Evolutionary conservation across 2,113 vertebrate species (phyloP).

Genomic region (Fregetta grallaria): DNA sequence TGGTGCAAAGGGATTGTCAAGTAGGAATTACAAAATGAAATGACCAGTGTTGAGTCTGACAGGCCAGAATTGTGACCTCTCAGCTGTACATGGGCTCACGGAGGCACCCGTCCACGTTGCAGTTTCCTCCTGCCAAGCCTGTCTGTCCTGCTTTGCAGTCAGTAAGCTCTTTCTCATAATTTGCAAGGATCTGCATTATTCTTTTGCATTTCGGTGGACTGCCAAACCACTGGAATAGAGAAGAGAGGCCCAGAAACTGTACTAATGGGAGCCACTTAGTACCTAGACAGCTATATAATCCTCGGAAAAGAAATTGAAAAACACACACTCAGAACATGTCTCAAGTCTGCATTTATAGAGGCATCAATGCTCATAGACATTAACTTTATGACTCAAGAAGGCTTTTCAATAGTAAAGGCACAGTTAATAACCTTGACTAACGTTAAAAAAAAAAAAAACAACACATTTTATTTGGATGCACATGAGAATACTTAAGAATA

Average conservation of each 20-base stretch:
- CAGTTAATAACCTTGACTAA: neutral
- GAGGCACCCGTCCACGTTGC: neutral
- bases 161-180: neutral
- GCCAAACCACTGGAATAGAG: neutral
- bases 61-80: slow-evolving; percentile 21
- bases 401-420: neutral
- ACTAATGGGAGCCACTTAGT: neutral
- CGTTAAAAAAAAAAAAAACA: neutral
- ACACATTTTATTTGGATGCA: neutral
- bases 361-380: neutral
- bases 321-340: neutral
- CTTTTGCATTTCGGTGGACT: neutral
- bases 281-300: neutral
- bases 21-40: neutral
- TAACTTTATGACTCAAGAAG: neutral
- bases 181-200: neutral
- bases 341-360: neutral
- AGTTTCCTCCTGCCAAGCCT: slow-evolving; percentile 15
- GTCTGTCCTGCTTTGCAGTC: slow-evolving; percentile 14
- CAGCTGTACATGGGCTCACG: neutral
- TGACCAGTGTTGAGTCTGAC: neutral
- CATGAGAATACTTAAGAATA: neutral
- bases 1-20: neutral
- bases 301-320: neutral
- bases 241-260: neutral